These are phyloP conservation scores for Hippasteria phrygiana DNA, from an alignment of 53 echinoderm and acorn worm species.

Conservation along the genomic window DNA sequence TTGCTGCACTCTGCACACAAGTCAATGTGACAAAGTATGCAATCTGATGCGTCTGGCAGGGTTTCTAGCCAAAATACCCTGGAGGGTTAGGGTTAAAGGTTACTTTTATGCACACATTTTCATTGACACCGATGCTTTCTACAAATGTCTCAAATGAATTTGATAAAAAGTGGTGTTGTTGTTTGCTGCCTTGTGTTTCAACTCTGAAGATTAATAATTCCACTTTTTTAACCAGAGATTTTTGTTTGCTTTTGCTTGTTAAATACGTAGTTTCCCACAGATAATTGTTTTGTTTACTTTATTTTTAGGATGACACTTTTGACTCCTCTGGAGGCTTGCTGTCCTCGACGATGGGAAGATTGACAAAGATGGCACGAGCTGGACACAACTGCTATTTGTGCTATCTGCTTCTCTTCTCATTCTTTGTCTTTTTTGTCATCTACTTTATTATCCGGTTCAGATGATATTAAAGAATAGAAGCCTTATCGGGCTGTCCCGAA, in stretches of 20 bases:
- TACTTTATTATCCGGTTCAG: conserved; percentile 83
- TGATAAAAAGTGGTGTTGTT: too few relatives aligned
- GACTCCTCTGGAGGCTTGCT: conserved; percentile 81
- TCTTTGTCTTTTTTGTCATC: conserved; percentile 91
- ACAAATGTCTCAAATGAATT: too few relatives aligned
- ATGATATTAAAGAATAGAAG: conserved; percentile 57
- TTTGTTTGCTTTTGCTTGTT: not conserved
- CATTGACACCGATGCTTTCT: too few relatives aligned
- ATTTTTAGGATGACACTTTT: conserved; percentile 86
- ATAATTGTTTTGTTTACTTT: too few relatives aligned
- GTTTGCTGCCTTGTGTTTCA: not conserved
- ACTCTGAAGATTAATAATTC: not conserved
- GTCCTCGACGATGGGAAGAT: conserved; percentile 80
- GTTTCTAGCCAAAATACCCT: too few relatives aligned
- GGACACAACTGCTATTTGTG: conserved; percentile 89
- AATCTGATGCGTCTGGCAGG: too few relatives aligned
- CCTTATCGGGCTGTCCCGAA: not conserved
- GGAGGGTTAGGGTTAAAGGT: too few relatives aligned
- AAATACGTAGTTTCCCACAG: too few relatives aligned
- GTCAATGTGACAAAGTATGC: too few relatives aligned
- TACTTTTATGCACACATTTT: too few relatives aligned
- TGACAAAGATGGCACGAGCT: conserved; percentile 75
- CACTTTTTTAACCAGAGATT: not conserved
- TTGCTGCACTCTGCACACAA: too few relatives aligned
- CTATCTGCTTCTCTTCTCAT: conserved; percentile 87